These are phyloP conservation scores for Dynastes grantii DNA, from an alignment of 2,888 invertebrate genomes.

Conservation along the genomic window DNA sequence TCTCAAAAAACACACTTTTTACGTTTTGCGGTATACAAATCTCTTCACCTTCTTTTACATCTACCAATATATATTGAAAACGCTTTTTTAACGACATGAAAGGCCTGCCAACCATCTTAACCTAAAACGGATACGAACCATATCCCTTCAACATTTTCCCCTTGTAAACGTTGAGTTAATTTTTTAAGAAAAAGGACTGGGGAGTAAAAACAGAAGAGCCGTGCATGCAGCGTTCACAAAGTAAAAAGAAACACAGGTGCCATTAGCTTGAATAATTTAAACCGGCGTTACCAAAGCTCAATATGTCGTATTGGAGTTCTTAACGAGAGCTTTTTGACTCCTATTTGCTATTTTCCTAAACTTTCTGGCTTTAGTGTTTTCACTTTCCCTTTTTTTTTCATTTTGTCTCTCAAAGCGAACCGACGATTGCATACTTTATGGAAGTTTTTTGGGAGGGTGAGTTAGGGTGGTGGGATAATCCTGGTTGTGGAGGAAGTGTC, in stretches of 20 bases:
- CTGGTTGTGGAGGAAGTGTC: background rate
- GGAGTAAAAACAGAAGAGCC: background rate
- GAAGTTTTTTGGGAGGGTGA: background rate
- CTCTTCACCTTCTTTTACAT: too few relatives aligned
- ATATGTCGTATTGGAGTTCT: conserved; percentile 35
- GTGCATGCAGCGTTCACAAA: background rate
- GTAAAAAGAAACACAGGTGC: conserved; percentile 4
- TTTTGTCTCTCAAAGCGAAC: too few relatives aligned
- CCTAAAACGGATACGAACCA: too few relatives aligned
- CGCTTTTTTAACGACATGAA: too few relatives aligned
- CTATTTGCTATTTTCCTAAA: background rate
- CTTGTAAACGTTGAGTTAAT: background rate
- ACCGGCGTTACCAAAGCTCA: conserved; percentile 6
- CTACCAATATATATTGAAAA: too few relatives aligned
- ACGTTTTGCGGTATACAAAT: too few relatives aligned
- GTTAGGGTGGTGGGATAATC: background rate
- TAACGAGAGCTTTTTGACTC: conserved; percentile 16
- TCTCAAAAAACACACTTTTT: too few relatives aligned
- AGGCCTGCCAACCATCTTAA: too few relatives aligned
- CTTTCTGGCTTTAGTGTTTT: background rate
- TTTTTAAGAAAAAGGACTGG: background rate
- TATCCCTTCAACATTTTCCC: too few relatives aligned
- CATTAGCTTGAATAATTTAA: conserved; percentile 40
- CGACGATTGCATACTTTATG: conserved; percentile 37
- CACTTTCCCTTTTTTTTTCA: background rate